A percentile compares a stretch with the other conserved stretches of the same genome.
Evolutionary conservation across 2,888 invertebrate species (phyloP).

Genomic region (Platycheirus rosarum): DNA sequence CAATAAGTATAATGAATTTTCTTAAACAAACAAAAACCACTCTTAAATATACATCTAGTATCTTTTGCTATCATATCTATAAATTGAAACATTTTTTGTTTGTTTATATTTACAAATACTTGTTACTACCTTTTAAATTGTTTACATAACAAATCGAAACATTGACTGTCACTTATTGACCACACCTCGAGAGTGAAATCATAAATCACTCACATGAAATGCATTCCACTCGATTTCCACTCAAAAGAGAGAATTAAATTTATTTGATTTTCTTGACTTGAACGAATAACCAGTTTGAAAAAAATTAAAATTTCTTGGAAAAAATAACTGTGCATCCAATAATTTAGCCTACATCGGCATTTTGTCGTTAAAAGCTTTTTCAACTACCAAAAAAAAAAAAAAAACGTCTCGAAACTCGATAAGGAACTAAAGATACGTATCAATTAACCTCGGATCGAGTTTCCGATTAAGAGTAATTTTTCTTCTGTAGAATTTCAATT

Average conservation of each 20-base stretch:
- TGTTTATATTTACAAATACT: not conserved
- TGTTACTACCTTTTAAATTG: not conserved
- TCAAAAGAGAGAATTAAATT: not conserved
- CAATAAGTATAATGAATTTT: no score
- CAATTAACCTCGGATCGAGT: not conserved
- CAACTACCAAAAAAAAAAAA: not conserved
- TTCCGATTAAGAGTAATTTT: not conserved
- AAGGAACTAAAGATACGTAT: not conserved
- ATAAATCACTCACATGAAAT: no score
- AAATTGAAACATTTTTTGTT: no score
- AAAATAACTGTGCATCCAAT: no score
- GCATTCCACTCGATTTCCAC: conserved; percentile 7
- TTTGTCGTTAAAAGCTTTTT: no score
- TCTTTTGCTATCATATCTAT: no score
- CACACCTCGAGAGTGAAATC: not conserved
- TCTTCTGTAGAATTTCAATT: not conserved
- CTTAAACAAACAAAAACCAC: no score
- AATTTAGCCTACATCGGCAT: no score
- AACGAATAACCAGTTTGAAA: not conserved
- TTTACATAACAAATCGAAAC: not conserved
- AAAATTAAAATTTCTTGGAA: no score
- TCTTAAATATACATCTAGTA: no score
- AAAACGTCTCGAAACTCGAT: no score
- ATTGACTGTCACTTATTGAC: not conserved
- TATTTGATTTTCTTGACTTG: not conserved